phyloP scores from a whole-genome alignment of 2,797 vertebrate genomes.

The Tenualosa ilisha region DNA sequence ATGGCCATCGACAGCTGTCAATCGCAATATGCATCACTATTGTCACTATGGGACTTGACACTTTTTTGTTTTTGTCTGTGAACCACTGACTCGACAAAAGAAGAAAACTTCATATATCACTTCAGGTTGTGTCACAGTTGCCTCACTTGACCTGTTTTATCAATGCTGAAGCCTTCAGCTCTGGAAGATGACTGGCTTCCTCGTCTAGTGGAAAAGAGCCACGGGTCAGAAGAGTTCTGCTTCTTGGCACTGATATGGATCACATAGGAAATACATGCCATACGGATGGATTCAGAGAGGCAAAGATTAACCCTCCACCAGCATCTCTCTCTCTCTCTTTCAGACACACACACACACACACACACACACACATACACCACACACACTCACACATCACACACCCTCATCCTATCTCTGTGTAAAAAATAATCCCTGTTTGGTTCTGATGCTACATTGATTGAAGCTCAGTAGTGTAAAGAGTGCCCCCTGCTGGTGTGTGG shows the following conservation, averaged over 20 bases:
- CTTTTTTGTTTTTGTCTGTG: neutral
- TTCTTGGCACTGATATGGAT: neutral
- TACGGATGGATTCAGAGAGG: neutral
- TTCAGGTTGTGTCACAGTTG: neutral
- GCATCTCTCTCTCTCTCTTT: conserved; percentile 10
- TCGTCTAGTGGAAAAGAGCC: neutral
- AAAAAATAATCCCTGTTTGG: neutral
- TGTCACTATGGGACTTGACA: neutral
- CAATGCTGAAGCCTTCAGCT: neutral
- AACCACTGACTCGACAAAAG: neutral
- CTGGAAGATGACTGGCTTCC: neutral
- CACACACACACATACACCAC: conserved; percentile 37
- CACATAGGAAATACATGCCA: neutral
- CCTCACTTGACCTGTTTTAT: conserved; percentile 8
- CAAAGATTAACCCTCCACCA: neutral
- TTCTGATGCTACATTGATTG: neutral
- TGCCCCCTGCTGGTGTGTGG: neutral
- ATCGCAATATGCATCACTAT: neutral
- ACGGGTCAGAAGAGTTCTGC: neutral
- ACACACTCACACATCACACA: conserved; percentile 5
- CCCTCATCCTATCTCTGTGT: neutral
- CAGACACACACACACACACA: conserved; percentile 61
- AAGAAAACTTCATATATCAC: conserved; percentile 45
- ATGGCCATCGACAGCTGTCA: conserved; percentile 21
- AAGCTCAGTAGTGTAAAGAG: conserved; percentile 16